Conservation (phyloP, 2,888 invertebrate genomes). For the Coecobrya sp. region DNA sequence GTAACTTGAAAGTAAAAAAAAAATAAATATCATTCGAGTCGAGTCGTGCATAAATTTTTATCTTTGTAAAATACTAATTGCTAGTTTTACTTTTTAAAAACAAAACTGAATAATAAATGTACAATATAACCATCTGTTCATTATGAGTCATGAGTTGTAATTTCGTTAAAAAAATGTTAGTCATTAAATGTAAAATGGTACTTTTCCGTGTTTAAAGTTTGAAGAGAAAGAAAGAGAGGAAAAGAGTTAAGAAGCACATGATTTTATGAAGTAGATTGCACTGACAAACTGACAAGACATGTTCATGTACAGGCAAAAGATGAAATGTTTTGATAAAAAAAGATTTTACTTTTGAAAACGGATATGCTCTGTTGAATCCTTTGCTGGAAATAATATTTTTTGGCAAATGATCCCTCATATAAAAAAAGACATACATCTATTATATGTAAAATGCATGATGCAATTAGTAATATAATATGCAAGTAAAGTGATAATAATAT, state of each 20-base stretch:
- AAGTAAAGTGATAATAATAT: no score
- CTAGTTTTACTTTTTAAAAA: background rate
- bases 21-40: background rate
- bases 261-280: background rate
- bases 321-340: slow-evolving; percentile 1
- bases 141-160: background rate
- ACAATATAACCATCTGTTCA: background rate
- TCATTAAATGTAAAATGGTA: slow-evolving; percentile 23
- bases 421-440: background rate
- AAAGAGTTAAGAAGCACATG: background rate
- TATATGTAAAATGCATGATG: no score
- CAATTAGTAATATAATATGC: no score
- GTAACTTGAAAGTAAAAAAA: background rate
- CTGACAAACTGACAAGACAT: slow-evolving; percentile 27
- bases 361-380: slow-evolving; percentile 37
- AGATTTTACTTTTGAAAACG: background rate
- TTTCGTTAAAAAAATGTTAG: background rate
- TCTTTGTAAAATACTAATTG: slow-evolving; percentile 3
- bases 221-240: background rate
- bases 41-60: background rate
- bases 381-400: slow-evolving; percentile 47
- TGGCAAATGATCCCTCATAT: slow-evolving; percentile 1
- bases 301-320: slow-evolving; percentile 4
- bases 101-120: background rate
- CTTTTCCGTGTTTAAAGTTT: background rate